These are phyloP conservation scores for Chloroceryle aenea DNA, from an alignment of 2,113 vertebrate genomes.

Conservation along the genomic window DNA sequence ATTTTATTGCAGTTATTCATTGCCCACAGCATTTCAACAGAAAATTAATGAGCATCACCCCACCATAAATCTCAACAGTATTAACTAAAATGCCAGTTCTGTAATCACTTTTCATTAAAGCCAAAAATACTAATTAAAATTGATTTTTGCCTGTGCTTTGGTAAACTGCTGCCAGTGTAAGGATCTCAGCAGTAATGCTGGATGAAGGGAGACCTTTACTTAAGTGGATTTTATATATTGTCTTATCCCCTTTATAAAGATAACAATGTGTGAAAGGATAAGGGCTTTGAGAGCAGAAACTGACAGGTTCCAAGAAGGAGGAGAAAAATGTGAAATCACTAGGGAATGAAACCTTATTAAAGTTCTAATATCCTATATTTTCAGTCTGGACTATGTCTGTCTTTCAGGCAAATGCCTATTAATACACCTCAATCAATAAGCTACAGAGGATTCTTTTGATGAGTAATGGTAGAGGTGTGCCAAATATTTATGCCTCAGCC, in stretches of 20 bases:
- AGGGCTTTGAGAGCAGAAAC: constrained; percentile 13
- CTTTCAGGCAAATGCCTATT: constrained; percentile 28
- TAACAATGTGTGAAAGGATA: constrained; percentile 76
- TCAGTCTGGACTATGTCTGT: neutral
- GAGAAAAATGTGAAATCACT: constrained; percentile 1
- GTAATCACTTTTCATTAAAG: constrained; percentile 85
- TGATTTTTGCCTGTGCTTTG: constrained; percentile 79
- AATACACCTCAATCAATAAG: constrained; percentile 34
- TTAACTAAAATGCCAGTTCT: constrained; percentile 86
- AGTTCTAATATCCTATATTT: constrained; percentile 14
- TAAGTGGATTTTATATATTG: constrained; percentile 78
- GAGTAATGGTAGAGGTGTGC: neutral
- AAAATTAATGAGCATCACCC: constrained; percentile 84
- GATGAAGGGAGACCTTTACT: constrained; percentile 70
- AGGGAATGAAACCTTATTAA: constrained; percentile 40
- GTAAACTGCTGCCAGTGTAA: constrained; percentile 77
- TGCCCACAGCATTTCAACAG: constrained; percentile 74
- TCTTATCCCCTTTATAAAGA: constrained; percentile 70
- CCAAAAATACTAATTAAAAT: constrained; percentile 89
- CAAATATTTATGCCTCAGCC: neutral
- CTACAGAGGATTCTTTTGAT: neutral
- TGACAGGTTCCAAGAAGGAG: constrained; percentile 15
- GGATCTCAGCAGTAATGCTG: constrained; percentile 65
- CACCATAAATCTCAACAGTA: constrained; percentile 81
- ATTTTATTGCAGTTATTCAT: constrained; percentile 77